Conservation (phyloP, 2,113 vertebrate genomes). For the Cavia porcellus region DNA sequence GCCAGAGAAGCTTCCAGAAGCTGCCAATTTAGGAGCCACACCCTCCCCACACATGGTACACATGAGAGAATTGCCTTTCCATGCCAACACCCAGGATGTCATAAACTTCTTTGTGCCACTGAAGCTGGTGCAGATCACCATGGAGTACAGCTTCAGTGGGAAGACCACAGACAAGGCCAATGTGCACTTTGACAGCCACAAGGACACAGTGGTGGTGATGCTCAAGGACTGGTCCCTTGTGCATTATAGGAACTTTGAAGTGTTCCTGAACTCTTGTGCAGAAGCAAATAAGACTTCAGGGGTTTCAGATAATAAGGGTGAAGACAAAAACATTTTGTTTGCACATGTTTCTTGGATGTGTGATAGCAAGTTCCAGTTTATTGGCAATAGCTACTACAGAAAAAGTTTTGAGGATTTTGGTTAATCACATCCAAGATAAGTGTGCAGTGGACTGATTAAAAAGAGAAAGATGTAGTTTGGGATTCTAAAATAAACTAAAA, state of each 20-base stretch:
- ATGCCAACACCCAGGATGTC: conserved; percentile 91
- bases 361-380: no score
- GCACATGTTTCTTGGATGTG: no score
- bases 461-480: no score
- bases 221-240: conserved; percentile 89
- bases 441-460: no score
- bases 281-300: conserved; percentile 73
- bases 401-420: no score
- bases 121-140: conserved; percentile 89
- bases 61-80: conserved; percentile 93
- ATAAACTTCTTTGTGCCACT: conserved; percentile 94
- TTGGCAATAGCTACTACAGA: no score
- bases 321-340: no score
- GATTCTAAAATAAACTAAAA: no score
- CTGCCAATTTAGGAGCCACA: conserved; percentile 62
- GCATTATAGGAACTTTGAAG: conserved; percentile 86
- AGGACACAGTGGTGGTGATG: conserved; percentile 92
- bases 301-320: conserved; percentile 61
- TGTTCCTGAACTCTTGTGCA: conserved; percentile 93
- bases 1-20: conserved; percentile 68
- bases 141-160: conserved; percentile 92
- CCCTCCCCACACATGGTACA: conserved; percentile 87
- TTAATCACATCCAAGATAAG: no score
- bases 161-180: conserved; percentile 91
- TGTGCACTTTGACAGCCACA: conserved; percentile 90